Evolutionary conservation across 1,140 invertebrate genomes (phyloP).

Genomic region (Brachionus paranguensis): DNA sequence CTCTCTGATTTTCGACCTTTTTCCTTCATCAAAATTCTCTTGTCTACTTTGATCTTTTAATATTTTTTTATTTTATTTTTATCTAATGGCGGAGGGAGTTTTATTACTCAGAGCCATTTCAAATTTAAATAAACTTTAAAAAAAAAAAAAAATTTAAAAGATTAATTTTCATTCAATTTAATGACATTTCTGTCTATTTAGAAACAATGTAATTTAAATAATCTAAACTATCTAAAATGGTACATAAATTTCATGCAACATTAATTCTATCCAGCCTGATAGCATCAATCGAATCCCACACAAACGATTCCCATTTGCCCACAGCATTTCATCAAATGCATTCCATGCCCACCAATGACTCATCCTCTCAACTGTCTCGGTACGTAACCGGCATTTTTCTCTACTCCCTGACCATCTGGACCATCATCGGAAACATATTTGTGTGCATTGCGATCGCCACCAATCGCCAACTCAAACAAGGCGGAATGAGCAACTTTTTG

Average conservation of each 20-base stretch:
- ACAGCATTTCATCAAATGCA: not conserved
- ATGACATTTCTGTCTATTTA: not conserved
- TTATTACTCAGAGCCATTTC: too few relatives aligned
- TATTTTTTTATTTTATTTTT: too few relatives aligned
- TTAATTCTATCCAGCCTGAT: not conserved
- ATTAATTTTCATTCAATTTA: too few relatives aligned
- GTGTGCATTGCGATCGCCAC: constrained; percentile 50
- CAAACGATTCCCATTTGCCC: not conserved
- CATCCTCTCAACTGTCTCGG: not conserved
- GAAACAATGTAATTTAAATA: not conserved
- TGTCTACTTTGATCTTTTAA: too few relatives aligned
- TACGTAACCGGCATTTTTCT: constrained; percentile 2
- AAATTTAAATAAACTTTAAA: too few relatives aligned
- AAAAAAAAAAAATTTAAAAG: too few relatives aligned
- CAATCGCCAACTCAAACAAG: constrained; percentile 49
- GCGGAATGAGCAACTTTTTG: constrained; percentile 53
- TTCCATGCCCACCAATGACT: not conserved
- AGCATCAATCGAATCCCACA: not conserved
- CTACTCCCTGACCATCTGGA: constrained; percentile 49
- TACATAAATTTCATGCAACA: not conserved
- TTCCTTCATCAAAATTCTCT: too few relatives aligned
- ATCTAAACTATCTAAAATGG: not conserved
- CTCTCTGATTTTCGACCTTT: too few relatives aligned
- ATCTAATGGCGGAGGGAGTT: too few relatives aligned
- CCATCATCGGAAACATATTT: constrained; percentile 54